Conservation (phyloP, 2,888 invertebrate genomes). For the Orthonychiurus folsomi region DNA sequence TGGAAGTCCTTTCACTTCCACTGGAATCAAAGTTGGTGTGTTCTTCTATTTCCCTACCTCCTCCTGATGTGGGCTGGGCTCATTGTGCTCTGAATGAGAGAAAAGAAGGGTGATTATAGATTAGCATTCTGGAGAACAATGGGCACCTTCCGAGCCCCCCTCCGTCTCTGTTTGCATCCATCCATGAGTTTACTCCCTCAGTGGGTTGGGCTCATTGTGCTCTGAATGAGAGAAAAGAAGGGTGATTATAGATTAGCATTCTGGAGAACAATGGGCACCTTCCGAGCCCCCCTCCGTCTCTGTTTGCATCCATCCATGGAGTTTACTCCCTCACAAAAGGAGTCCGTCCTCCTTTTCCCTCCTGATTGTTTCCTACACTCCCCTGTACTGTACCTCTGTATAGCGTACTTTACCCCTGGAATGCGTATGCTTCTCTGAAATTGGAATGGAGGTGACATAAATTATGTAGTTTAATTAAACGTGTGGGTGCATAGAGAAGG, state of each 20-base stretch:
- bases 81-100: neutral
- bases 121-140: neutral
- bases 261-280: neutral
- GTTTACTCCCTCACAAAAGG: too few species aligned
- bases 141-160: neutral
- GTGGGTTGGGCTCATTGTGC: neutral
- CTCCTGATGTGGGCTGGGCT: neutral
- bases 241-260: constrained; percentile 1
- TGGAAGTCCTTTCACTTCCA: neutral
- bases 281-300: too few species aligned
- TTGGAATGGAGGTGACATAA: too few species aligned
- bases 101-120: neutral
- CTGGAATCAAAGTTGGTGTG: neutral
- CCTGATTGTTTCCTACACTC: too few species aligned
- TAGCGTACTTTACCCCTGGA: too few species aligned
- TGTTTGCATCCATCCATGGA: too few species aligned
- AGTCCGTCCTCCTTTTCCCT: too few species aligned
- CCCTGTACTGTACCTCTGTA: too few species aligned
- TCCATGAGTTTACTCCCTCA: neutral
- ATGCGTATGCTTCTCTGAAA: too few species aligned
- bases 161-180: too few species aligned
- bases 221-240: neutral
- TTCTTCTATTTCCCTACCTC: neutral
- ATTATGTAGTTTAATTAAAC: too few species aligned
- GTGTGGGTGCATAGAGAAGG: too few species aligned